Conservation (phyloP, 2,113 vertebrate genomes). For the Dolichallabes microphthalmus region DNA sequence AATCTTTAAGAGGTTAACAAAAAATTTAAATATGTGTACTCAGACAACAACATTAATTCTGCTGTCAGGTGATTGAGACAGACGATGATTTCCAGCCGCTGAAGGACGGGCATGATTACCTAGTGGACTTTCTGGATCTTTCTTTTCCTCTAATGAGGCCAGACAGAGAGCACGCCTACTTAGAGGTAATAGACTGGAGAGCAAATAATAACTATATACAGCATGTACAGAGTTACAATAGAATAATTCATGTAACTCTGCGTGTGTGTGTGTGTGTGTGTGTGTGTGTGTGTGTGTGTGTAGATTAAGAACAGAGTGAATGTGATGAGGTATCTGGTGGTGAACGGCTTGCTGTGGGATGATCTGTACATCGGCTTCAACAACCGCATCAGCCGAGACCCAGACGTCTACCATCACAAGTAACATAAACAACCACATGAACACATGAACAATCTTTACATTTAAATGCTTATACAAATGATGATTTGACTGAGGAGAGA, state of each 20-base stretch:
- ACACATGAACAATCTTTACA: not conserved
- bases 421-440: constrained; percentile 49
- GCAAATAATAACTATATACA: not conserved
- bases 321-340: constrained; percentile 73
- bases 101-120: constrained; percentile 67
- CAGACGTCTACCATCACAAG: constrained; percentile 79
- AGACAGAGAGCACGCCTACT: constrained; percentile 67
- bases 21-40: not conserved
- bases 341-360: constrained; percentile 76
- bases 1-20: not conserved
- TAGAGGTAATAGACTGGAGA: constrained; percentile 59
- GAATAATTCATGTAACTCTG: not conserved
- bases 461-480: too few relatives aligned
- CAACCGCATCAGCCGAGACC: constrained; percentile 73
- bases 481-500: too few relatives aligned
- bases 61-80: constrained; percentile 75
- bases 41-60: not conserved
- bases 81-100: constrained; percentile 70
- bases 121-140: constrained; percentile 76
- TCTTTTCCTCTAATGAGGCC: constrained; percentile 71
- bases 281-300: constrained; percentile 21
- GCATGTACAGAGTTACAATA: not conserved
- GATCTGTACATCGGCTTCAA: constrained; percentile 83
- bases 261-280: not conserved
- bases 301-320: constrained; percentile 73